phyloP scores from a whole-genome alignment of 1,140 invertebrate genomes.

The Parapsyche elsis region DNA sequence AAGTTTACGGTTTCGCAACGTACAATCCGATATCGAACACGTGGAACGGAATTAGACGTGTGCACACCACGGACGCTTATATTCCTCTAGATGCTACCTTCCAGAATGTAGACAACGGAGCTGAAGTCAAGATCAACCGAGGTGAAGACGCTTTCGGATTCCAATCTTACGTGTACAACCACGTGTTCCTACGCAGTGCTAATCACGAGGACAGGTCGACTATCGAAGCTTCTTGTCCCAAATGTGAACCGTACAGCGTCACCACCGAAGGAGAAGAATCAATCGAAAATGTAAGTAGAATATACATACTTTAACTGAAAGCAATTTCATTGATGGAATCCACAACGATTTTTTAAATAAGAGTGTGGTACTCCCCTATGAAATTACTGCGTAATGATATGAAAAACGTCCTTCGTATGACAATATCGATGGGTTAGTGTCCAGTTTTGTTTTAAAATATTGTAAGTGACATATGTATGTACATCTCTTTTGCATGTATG shows the following conservation, averaged over 20 bases:
- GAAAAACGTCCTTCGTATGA: no score
- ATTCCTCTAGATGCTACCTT: conserved; percentile 57
- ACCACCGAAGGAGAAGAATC: conserved; percentile 58
- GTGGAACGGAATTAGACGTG: conserved; percentile 60
- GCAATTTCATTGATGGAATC: no score
- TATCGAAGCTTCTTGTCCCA: conserved; percentile 56
- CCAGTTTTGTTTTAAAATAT: no score
- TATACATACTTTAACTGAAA: no score
- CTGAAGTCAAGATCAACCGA: conserved; percentile 30
- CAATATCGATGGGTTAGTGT: no score
- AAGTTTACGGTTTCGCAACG: conserved; percentile 57
- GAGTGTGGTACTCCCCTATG: no score
- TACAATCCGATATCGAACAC: conserved; percentile 62
- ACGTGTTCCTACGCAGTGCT: conserved; percentile 58
- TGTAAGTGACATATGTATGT: no score
- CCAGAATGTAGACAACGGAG: neutral
- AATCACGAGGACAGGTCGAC: conserved; percentile 49
- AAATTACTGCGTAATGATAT: no score
- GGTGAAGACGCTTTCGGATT: conserved; percentile 57
- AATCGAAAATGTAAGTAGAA: conserved; percentile 57
- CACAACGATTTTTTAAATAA: no score
- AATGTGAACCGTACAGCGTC: conserved; percentile 56
- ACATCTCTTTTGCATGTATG: no score
- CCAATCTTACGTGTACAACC: conserved; percentile 57
- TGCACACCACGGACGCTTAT: conserved; percentile 55